These are phyloP conservation scores for Catharus bicknelli DNA, from an alignment of 2,113 vertebrate genomes.

Conservation along the genomic window DNA sequence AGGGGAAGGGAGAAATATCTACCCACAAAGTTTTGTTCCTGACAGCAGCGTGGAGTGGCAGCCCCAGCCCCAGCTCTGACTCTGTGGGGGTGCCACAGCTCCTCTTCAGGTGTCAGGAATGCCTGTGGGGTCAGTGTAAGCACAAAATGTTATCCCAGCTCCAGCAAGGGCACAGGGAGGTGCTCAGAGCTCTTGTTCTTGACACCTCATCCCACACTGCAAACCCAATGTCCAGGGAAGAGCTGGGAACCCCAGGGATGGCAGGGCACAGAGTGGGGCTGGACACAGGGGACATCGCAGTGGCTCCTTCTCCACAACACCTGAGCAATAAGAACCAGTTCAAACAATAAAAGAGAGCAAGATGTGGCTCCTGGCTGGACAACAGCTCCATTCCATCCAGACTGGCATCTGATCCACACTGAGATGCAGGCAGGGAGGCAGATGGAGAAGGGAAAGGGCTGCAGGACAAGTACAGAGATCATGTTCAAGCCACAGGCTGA, in stretches of 20 bases:
- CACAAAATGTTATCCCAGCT: neutral
- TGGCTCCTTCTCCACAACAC: neutral
- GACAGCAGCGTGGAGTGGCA: neutral
- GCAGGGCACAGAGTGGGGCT: neutral
- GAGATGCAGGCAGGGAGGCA: neutral
- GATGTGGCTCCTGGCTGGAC: neutral
- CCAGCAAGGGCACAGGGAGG: neutral
- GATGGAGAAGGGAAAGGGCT: neutral
- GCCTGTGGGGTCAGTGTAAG: neutral
- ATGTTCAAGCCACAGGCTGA: neutral
- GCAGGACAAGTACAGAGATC: neutral
- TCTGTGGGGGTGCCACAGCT: neutral
- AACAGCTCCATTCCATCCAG: neutral
- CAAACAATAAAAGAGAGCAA: neutral
- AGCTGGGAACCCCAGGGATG: neutral
- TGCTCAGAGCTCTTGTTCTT: neutral
- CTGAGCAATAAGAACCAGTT: neutral
- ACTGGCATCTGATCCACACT: neutral
- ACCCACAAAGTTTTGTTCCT: neutral
- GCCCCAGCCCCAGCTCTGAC: neutral
- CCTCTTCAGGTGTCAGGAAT: rapidly evolving
- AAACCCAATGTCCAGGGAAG: neutral
- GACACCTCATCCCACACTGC: neutral
- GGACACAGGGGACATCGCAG: neutral
- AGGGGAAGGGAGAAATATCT: neutral